Base-by-base conservation (phyloP, 2,888 invertebrate genomes). In the Cosmorhoe ocellata region DNA sequence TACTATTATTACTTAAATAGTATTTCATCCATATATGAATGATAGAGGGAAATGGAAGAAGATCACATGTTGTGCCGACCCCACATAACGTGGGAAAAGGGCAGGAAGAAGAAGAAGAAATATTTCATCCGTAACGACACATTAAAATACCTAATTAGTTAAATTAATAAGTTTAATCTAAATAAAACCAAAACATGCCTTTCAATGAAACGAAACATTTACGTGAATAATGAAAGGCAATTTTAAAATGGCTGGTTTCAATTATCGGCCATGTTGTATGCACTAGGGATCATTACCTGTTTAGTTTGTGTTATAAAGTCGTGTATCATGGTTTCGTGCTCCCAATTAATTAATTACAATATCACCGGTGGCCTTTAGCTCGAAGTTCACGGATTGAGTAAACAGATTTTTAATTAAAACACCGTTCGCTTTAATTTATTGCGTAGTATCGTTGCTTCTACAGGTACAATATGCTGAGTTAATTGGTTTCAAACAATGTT, bases 351-450 rank as follows among this genome's bases (percentile, higher is more conserved):
- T 64, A 66, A 73, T 71, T 63, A 67, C 58, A 48, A 61, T 51
- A 33, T 48, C 44, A 60, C 58, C 64, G 61, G 64, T 64, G 57
- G 58, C 59, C 56, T 48, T 61, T 53, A 44, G 39, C 56, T 57
- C 58, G 58, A 59, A 58, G 64, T 60, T 63, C 59, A 57, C 59
- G 60, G 45, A 50, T 50, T 59, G 46, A 55, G 69, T 61, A 74
- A 67, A 75, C 74, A 74, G 34, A 45, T 68, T 70, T 71, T 73
- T 69, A 76, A 74, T 74, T 66, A 71, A 67, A 56, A 60, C 59
- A 61, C 60, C 63, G 62, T 61, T 48, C 57, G 59, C 48, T 42
- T 44, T 54, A 53, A 56, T 61, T 62, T 57, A 65, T 66, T 64
- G 59, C 58, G 24, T 27, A 30, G 38, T 36, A 37, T 24, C 27